Conservation (phyloP, 2,888 invertebrate species). For the Acanthosepion esculentum region DNA sequence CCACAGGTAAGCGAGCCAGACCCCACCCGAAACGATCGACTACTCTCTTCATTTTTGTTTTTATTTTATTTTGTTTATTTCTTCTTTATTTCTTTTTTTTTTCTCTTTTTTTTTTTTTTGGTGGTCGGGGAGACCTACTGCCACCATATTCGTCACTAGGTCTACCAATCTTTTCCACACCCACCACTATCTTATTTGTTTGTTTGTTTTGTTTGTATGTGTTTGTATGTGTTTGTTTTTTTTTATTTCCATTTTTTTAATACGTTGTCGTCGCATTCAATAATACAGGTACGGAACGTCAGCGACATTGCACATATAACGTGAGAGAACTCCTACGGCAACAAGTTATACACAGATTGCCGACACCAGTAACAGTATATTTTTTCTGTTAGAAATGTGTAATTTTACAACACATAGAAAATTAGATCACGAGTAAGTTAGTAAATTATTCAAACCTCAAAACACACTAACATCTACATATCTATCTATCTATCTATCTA, state of each 20-base stretch:
- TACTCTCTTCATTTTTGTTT: background rate
- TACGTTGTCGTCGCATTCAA: background rate
- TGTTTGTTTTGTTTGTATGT: background rate
- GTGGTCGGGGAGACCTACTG: background rate
- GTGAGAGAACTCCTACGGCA: background rate
- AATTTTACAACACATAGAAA: background rate
- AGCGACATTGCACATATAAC: background rate
- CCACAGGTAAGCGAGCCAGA: background rate
- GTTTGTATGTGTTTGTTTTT: background rate
- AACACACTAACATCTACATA: background rate
- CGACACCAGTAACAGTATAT: background rate
- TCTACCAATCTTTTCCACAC: background rate
- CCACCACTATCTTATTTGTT: background rate
- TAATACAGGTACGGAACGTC: background rate
- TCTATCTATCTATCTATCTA: background rate
- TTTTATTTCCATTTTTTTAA: background rate
- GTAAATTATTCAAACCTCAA: background rate
- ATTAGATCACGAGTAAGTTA: background rate
- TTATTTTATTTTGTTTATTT: too few species aligned
- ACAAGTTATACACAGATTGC: background rate
- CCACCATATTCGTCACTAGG: background rate
- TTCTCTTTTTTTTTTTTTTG: too few species aligned
- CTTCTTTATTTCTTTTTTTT: too few species aligned
- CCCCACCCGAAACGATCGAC: background rate
- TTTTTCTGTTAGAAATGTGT: background rate